A percentile compares a stretch with the other conserved stretches of the same genome.
Conservation (phyloP, 2,888 invertebrate genomes). For the Zygothrica quintamaculata region DNA sequence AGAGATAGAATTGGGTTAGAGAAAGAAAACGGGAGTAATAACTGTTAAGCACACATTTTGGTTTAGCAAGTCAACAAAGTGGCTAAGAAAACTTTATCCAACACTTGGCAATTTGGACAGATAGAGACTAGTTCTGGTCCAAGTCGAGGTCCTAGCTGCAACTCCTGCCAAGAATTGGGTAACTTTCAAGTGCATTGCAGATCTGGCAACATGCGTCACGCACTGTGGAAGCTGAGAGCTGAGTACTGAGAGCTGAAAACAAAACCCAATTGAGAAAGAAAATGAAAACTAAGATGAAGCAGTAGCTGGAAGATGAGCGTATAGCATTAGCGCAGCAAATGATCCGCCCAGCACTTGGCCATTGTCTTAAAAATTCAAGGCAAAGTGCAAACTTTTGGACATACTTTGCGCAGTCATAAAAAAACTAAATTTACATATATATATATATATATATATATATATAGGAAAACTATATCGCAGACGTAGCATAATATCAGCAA, state of each 20-base stretch:
- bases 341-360: slow-evolving; percentile 24
- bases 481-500: slow-evolving; percentile 63
- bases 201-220: slow-evolving; percentile 62
- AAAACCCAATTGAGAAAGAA: too few species aligned
- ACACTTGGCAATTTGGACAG: slow-evolving; percentile 58
- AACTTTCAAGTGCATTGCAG: slow-evolving; percentile 67
- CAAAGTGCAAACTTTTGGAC: slow-evolving; percentile 61
- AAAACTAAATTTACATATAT: too few species aligned
- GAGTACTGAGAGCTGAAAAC: slow-evolving; percentile 10
- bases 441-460: slow-evolving; percentile 5
- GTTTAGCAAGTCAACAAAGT: slow-evolving; percentile 68
- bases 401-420: slow-evolving; percentile 76
- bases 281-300: too few species aligned
- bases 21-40: too few species aligned
- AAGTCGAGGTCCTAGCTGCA: not conserved
- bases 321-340: too few species aligned
- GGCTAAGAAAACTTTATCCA: slow-evolving; percentile 63
- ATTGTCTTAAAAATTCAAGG: slow-evolving; percentile 63
- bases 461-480: slow-evolving; percentile 55
- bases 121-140: slow-evolving; percentile 30
- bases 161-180: slow-evolving; percentile 16
- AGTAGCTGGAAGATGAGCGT: too few species aligned
- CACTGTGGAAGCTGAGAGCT: slow-evolving; percentile 58
- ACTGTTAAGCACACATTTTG: slow-evolving; percentile 58
- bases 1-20: slow-evolving; percentile 23